Evolutionary conservation across 2,888 invertebrate genomes (phyloP), one percentile per base, ranked within the genome.

Genomic region (Steinernema carpocapsae): DNA sequence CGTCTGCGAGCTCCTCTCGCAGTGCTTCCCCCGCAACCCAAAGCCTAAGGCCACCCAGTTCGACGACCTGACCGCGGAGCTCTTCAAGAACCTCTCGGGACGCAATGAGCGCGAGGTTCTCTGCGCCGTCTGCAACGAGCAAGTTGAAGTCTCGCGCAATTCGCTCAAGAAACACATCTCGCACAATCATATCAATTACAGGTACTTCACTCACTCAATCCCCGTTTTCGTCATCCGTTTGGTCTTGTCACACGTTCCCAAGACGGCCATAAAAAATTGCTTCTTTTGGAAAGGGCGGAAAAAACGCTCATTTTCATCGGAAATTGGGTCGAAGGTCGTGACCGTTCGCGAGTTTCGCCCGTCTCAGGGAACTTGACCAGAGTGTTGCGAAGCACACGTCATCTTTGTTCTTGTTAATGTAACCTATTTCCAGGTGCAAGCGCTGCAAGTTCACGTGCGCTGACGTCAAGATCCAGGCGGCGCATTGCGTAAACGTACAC

Each of bases 391-490:
- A 51, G 6, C 43, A 43, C 10, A 43, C 14, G 10, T 14, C 43
- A n/a, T n/a, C 19, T 4, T 17, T n/a, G 19, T 3, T 51, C 51
- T 56, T 12, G 14, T 14, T 43, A 14, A 43, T 12, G 43, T 56
- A 56, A 56, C 56, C 56, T 56, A 56, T 76, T 71, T 72, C n/a
- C n/a, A 76, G 76, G n/a, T 77, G 77, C 70, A 77, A 77, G 46
- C 74, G 46, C 10, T 77, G 77, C 70, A 76, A 77, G 32, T 71
- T 73, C 45, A 77, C 70, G 14, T 70, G 48, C 46, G 46, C 52
- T 12, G 43, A 59, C 71, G 74, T 76, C 42, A 22, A 43, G 14
- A 74, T 19, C 17, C 51, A 73, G 42, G 17, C n/a, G 19, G 29
- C 32, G 0, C 77, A 77, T 70, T 46, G 59, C 24, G 22, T 71